These are phyloP conservation scores for Centroberyx gerrardi DNA, from an alignment of 2,797 vertebrate species.

Conservation along the genomic window DNA sequence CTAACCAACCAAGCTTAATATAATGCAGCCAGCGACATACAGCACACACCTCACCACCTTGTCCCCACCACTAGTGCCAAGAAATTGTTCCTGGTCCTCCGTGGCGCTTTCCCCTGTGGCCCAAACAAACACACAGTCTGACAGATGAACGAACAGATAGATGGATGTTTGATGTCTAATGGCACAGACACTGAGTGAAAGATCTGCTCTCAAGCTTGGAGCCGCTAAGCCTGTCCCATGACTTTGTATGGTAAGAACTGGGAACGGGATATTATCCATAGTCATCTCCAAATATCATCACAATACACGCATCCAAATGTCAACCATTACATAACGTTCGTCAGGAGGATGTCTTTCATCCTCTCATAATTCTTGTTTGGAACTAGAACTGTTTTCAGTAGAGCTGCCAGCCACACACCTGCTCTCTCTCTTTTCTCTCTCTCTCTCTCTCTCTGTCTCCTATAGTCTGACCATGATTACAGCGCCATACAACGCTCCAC, in stretches of 20 bases:
- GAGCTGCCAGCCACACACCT: conserved; percentile 14
- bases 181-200: conserved; percentile 28
- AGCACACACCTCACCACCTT: no score
- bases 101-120: not conserved
- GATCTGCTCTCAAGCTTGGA: not conserved
- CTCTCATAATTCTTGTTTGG: conserved; percentile 21
- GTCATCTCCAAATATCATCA: conserved; percentile 30
- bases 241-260: not conserved
- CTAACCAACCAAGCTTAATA: no score
- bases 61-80: not conserved
- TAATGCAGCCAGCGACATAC: no score
- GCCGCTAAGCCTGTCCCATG: not conserved
- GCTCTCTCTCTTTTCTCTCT: conserved; percentile 39
- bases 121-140: not conserved
- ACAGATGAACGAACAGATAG: not conserved
- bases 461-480: conserved; percentile 80
- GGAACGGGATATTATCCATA: not conserved
- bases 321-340: conserved; percentile 22
- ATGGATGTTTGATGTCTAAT: conserved; percentile 12
- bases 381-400: conserved; percentile 38
- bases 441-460: conserved; percentile 59
- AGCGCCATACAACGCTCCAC: conserved; percentile 65
- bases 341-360: conserved; percentile 21
- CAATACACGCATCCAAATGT: conserved; percentile 43
- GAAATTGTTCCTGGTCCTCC: not conserved